Conservation (phyloP, 2,888 invertebrate genomes). For the Argyresthia goedartella region DNA sequence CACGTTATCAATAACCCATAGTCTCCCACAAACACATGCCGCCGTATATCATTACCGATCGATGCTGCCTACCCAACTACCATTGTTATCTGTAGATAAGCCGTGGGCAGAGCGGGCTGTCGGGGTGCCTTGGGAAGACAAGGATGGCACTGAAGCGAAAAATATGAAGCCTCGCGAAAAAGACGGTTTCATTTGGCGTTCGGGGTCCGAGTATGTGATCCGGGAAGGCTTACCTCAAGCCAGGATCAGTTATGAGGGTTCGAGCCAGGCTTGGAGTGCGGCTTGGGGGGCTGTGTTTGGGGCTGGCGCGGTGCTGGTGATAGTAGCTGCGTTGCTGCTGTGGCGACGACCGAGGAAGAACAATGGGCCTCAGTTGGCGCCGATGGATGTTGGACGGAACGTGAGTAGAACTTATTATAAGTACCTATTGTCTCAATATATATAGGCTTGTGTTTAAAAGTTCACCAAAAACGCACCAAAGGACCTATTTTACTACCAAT, state of each 20-base stretch:
- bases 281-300: conserved; percentile 48
- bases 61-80: conserved; percentile 25
- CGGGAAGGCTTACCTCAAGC: conserved; percentile 24
- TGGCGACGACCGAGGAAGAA: conserved; percentile 41
- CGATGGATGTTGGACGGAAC: conserved; percentile 49
- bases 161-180: conserved; percentile 19
- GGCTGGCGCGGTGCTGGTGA: conserved; percentile 44
- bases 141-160: conserved; percentile 27
- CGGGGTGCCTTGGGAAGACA: conserved; percentile 35
- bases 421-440: too few species aligned
- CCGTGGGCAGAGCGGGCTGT: conserved; percentile 40
- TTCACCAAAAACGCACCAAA: too few species aligned
- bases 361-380: conserved; percentile 38
- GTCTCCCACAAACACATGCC: conserved; percentile 12
- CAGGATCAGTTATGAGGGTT: conserved; percentile 14
- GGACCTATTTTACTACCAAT: too few species aligned
- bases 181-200: background rate
- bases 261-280: conserved; percentile 44
- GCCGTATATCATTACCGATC: conserved; percentile 29
- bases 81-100: conserved; percentile 63
- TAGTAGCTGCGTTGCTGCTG: conserved; percentile 41
- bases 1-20: conserved; percentile 9
- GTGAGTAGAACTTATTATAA: conserved; percentile 33
- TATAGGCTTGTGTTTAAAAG: too few species aligned
- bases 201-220: background rate